Percentiles rank a stretch among this genome's conserved stretches.
phyloP scores from a whole-genome alignment of 2,797 vertebrate species.

The Orestias chungarensis region DNA sequence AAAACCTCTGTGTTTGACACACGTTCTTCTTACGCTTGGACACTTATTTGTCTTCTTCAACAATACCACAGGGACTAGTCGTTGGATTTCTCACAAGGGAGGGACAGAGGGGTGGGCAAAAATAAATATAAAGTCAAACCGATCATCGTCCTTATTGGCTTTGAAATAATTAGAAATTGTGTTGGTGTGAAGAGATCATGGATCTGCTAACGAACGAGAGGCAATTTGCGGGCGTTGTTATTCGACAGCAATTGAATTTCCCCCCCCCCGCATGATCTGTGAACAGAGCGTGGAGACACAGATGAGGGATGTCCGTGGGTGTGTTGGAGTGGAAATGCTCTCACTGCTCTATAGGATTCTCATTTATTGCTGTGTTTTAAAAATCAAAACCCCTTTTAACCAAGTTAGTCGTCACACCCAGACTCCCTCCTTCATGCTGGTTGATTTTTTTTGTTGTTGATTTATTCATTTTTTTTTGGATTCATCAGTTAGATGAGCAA shows the following conservation, averaged over 20 bases:
- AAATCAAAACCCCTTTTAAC: constrained; percentile 60
- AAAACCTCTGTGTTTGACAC: constrained; percentile 39
- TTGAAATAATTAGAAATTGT: constrained; percentile 75
- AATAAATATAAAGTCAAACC: too few relatives aligned
- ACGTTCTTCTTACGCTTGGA: neutral
- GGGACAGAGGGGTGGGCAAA: neutral
- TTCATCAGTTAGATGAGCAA: constrained; percentile 46
- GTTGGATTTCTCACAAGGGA: constrained; percentile 55
- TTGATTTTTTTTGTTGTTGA: too few relatives aligned
- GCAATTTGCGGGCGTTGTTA: constrained; percentile 66
- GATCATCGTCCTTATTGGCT: constrained; percentile 70
- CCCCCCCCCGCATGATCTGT: constrained; percentile 25
- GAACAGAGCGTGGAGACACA: constrained; percentile 47
- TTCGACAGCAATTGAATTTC: constrained; percentile 66
- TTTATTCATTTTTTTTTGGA: constrained; percentile 56
- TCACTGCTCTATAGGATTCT: constrained; percentile 62
- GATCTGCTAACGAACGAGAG: constrained; percentile 68
- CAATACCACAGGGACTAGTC: constrained; percentile 66
- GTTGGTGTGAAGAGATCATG: constrained; percentile 57
- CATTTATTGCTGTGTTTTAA: constrained; percentile 22
- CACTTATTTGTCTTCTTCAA: constrained; percentile 30
- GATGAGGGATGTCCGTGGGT: constrained; percentile 62
- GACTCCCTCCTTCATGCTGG: constrained; percentile 11
- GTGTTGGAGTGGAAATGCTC: constrained; percentile 65
- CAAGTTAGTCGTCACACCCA: constrained; percentile 42